phyloP scores from a whole-genome alignment of 1,140 invertebrate species.

The Chymomyza costata region DNA sequence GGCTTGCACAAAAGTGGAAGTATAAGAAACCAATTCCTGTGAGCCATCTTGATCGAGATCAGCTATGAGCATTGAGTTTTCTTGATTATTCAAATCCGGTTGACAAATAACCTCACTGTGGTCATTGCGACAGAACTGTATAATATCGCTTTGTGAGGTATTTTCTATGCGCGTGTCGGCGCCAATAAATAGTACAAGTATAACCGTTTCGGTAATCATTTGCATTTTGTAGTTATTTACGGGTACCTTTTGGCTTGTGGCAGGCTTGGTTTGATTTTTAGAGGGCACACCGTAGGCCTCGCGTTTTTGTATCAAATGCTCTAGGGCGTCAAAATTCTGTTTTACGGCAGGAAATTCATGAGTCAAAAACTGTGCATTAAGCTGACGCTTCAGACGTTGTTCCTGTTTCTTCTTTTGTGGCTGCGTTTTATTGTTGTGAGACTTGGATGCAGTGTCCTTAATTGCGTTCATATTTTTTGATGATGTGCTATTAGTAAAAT shows the following conservation, averaged over 20 bases:
- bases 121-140: constrained; percentile 81
- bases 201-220: constrained; percentile 81
- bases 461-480: constrained; percentile 48
- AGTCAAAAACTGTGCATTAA: background rate
- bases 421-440: constrained; percentile 30
- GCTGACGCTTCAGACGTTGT: constrained; percentile 31
- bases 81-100: constrained; percentile 82
- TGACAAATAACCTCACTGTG: constrained; percentile 80
- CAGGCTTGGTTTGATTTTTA: constrained; percentile 46
- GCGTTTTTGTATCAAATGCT: constrained; percentile 57
- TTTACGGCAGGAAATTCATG: constrained; percentile 32
- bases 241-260: constrained; percentile 7
- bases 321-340: constrained; percentile 50
- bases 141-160: constrained; percentile 83
- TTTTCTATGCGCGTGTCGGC: constrained; percentile 84
- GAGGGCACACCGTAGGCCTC: constrained; percentile 34
- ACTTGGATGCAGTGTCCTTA: constrained; percentile 45
- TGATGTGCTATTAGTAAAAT: constrained; percentile 22
- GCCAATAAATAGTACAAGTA: constrained; percentile 85
- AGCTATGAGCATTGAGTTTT: constrained; percentile 81
- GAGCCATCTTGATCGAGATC: constrained; percentile 84
- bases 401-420: constrained; percentile 21
- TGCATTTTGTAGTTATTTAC: constrained; percentile 66
- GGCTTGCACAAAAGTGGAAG: constrained; percentile 79
- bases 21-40: constrained; percentile 85